Evolutionary conservation across 1,140 invertebrate species (phyloP).

Genomic region (Laupala kohalensis): DNA sequence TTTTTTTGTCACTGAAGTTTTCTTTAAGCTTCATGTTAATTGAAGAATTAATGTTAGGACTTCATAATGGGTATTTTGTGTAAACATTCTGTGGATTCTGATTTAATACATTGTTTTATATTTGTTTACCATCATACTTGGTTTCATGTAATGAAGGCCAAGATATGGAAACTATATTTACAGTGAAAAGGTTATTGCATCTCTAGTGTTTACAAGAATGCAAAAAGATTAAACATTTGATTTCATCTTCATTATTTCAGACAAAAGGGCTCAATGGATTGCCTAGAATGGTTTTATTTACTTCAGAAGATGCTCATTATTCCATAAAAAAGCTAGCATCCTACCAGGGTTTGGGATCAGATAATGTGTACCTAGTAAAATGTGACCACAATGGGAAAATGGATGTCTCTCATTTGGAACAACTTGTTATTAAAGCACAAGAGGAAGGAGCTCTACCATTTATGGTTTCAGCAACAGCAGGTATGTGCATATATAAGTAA

Average conservation of each 20-base stretch:
- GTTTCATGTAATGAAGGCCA: too few species aligned
- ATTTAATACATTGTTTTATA: too few species aligned
- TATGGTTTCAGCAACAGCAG: slow-evolving; percentile 46
- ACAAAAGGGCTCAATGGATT: slow-evolving; percentile 50
- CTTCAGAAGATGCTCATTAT: slow-evolving; percentile 87
- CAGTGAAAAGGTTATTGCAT: too few species aligned
- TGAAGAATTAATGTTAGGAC: too few species aligned
- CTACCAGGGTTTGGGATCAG: slow-evolving; percentile 51
- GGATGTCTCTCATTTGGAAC: slow-evolving; percentile 52
- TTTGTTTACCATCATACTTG: too few species aligned
- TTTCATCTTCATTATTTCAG: slow-evolving; percentile 37
- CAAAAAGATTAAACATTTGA: too few species aligned
- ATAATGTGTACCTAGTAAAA: slow-evolving; percentile 60
- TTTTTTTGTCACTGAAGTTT: too few species aligned
- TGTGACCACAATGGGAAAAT: slow-evolving; percentile 68
- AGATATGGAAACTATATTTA: too few species aligned
- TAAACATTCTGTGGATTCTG: too few species aligned
- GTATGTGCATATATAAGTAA: slow-evolving; percentile 27
- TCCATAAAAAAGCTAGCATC: slow-evolving; percentile 46
- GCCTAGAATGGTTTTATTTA: slow-evolving; percentile 59
- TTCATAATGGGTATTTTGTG: too few species aligned
- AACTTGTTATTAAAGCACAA: slow-evolving; percentile 49
- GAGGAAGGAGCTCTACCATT: slow-evolving; percentile 49
- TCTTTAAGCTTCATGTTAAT: too few species aligned
- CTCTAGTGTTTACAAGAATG: too few species aligned